Conservation (phyloP, 1,140 invertebrate species). For the Pseudomyrmex pallidus region DNA sequence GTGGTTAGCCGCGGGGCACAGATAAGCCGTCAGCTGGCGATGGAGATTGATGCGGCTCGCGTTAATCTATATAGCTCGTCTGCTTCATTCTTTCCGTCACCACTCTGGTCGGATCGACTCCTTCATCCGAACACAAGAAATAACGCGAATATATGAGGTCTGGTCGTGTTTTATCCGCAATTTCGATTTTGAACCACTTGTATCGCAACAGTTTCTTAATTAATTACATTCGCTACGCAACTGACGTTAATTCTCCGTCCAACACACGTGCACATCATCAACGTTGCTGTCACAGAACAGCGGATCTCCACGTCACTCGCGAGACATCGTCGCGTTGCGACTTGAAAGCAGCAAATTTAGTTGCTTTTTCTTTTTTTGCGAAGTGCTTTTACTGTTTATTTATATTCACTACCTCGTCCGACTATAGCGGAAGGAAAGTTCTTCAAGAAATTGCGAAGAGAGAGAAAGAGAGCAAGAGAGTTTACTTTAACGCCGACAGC, state of each 20-base stretch:
- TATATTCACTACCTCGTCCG: background rate
- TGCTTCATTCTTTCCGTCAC: conserved; percentile 29
- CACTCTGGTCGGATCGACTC: background rate
- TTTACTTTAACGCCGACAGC: conserved; percentile 16
- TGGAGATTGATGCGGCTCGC: conserved; percentile 73
- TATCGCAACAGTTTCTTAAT: too few species aligned
- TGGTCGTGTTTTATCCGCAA: background rate
- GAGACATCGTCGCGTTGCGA: too few species aligned
- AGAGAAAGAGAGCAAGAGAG: background rate
- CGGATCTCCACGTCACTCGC: too few species aligned
- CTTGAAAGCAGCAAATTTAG: too few species aligned
- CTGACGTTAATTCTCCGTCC: too few species aligned
- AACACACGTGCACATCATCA: too few species aligned
- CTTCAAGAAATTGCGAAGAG: conserved; percentile 2
- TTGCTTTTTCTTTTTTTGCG: background rate
- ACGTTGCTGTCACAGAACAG: too few species aligned
- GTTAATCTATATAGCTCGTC: conserved; percentile 71
- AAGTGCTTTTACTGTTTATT: conserved; percentile 1
- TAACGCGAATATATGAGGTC: conserved; percentile 65
- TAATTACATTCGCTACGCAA: too few species aligned
- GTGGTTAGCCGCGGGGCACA: conserved; percentile 54
- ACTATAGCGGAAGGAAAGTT: background rate
- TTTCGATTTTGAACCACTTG: background rate
- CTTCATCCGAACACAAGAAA: conserved; percentile 62
- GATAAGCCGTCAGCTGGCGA: conserved; percentile 67